Conservation (phyloP, 2,113 vertebrate species). For the Oncorhynchus kisutch region DNA sequence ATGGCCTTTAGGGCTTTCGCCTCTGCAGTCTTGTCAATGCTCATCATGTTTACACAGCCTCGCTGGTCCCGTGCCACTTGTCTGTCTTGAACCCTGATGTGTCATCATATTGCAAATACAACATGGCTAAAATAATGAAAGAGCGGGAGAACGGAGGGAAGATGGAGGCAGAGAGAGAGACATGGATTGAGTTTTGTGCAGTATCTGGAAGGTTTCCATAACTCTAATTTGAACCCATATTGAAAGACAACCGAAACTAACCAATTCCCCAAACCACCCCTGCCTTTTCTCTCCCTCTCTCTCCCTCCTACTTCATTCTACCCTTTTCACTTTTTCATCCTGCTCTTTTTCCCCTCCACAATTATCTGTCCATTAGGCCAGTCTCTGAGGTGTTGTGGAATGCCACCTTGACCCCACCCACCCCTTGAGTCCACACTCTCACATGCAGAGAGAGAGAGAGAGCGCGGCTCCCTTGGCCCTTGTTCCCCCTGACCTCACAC, state of each 20-base stretch:
- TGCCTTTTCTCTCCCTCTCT: background rate
- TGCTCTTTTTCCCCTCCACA: constrained; percentile 50
- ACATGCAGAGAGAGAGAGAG: too few species aligned
- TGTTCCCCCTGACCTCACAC: constrained; percentile 8
- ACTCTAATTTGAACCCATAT: background rate
- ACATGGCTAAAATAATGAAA: background rate
- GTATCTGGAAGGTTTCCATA: background rate
- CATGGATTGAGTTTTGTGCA: background rate
- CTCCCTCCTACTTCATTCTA: background rate
- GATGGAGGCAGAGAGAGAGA: background rate
- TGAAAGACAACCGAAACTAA: background rate
- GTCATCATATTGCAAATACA: background rate
- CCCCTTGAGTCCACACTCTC: background rate
- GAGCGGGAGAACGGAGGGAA: background rate
- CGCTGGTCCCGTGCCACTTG: background rate
- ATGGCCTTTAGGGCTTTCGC: too few species aligned
- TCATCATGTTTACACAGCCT: background rate
- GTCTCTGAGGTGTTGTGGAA: constrained; percentile 71
- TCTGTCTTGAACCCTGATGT: background rate
- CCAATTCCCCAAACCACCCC: background rate
- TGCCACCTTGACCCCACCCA: constrained; percentile 70
- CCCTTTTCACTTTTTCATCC: constrained; percentile 18
- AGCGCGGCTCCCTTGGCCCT: background rate
- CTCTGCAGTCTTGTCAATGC: background rate
- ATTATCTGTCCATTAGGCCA: constrained; percentile 56